Evolutionary conservation across 2,888 invertebrate genomes (phyloP).

Genomic region (Terebella lapidaria): DNA sequence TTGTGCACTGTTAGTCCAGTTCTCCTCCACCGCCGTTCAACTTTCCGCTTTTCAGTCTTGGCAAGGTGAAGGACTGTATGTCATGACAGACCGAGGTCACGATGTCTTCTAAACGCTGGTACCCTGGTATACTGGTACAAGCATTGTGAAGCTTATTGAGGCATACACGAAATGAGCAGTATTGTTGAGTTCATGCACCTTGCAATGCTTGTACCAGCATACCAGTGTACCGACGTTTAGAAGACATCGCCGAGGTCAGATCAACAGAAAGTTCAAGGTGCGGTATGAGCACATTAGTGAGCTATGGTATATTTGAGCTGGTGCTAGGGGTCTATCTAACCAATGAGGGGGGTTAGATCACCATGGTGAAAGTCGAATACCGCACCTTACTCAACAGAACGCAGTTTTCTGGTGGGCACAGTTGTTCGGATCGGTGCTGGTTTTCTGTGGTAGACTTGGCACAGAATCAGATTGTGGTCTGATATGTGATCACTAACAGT

Average conservation of each 20-base stretch:
- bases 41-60: not conserved
- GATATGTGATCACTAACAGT: not conserved
- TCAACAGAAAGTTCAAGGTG: no score
- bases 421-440: not conserved
- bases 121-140: no score
- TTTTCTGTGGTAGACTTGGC: not conserved
- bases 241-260: not conserved
- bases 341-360: no score
- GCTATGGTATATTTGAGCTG: no score
- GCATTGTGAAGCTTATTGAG: no score
- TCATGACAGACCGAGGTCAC: not conserved
- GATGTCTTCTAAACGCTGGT: no score
- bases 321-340: no score
- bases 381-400: not conserved
- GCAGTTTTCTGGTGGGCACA: not conserved
- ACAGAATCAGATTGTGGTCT: not conserved
- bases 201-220: not conserved
- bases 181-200: no score
- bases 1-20: not conserved
- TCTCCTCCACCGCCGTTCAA: not conserved
- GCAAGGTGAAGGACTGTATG: not conserved
- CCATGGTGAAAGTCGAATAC: no score
- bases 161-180: no score
- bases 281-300: no score
- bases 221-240: not conserved